Evolutionary conservation across 1,140 invertebrate species (phyloP).

Genomic region (Pinna nobilis): DNA sequence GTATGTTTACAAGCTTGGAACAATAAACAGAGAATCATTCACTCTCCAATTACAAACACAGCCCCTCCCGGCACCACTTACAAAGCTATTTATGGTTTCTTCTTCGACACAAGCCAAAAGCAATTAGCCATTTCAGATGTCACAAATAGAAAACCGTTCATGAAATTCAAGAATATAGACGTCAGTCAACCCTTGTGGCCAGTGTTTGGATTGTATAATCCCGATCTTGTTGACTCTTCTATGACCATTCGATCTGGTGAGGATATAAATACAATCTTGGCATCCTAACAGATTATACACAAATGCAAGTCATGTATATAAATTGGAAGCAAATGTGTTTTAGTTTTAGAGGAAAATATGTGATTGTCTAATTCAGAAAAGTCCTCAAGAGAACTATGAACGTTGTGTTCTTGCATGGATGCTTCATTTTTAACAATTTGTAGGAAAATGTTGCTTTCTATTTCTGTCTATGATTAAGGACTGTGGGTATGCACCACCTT

Average conservation of each 20-base stretch:
- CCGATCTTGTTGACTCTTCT: conserved; percentile 28
- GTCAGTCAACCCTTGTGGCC: conserved; percentile 34
- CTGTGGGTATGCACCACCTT: no score
- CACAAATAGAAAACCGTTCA: conserved; percentile 25
- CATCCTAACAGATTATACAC: no score
- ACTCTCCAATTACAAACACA: conserved; percentile 20
- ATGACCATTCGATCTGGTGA: conserved; percentile 33
- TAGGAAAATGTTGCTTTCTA: no score
- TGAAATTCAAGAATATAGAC: conserved; percentile 38
- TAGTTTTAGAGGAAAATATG: no score
- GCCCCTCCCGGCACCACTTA: conserved; percentile 28
- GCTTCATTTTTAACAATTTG: no score
- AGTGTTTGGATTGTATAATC: conserved; percentile 37
- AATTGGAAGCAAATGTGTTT: no score
- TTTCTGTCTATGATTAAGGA: no score
- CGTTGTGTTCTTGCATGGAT: no score
- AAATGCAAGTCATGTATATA: no score
- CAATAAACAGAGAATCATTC: conserved; percentile 27
- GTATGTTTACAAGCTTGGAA: conserved; percentile 40
- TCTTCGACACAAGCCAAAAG: conserved; percentile 26
- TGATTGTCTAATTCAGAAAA: no score
- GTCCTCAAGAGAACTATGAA: no score
- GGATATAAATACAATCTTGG: conserved; percentile 25
- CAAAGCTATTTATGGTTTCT: conserved; percentile 36
- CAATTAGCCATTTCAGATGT: conserved; percentile 29